Evolutionary conservation across 2,888 invertebrate species (phyloP), one percentile per base, ranked within the genome.

Genomic region (Callyntrura guangdongensis): DNA sequence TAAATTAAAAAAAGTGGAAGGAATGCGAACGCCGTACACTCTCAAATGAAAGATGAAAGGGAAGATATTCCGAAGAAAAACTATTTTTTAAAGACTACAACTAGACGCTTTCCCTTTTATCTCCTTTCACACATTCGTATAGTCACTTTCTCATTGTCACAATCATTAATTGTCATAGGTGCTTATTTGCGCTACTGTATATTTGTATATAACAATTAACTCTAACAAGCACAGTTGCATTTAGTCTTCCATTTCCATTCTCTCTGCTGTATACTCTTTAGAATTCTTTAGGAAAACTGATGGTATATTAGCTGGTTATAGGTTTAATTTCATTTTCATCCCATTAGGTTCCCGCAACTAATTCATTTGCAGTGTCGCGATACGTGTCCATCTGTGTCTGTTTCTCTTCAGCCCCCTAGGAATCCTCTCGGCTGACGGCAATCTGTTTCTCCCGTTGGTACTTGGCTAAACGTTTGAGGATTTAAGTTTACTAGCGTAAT

Each of bases 351-450:
- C 99, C 91, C 99, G 96, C 69, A 99, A 95, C 93, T 97, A 96
- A 36, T 97, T 96, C 0, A 99, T 96, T 93, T 96, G 96, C 0
- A 98, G 95, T 89, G 97, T 97, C 95, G 72, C 98, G 96, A 87
- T 97, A 98, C 94, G 98, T 97, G 94, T 98, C 97, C 94, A 98
- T 98, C 95, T 98, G 97, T 91, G 97, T 97, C 94, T 99, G 97
- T 95, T 99, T 98, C 86, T 97, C 95, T 92, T 98, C 96, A 0
- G 99, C 99, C 91, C 97, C 96, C 94, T 98, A 98, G 94, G 98
- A 99, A 95, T 99, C 98, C 94, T 99, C 99, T 87, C 97, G 96
- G 61, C 98, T 98, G 1, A 99, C 98, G 0, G 99, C 99, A 88
- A 98, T 98, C 36, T 98, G 96, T 94, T 99, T 99, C 94, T 99